Percentiles rank a stretch among this genome's conserved stretches.
phyloP scores from a whole-genome alignment of 2,888 invertebrate species.

The Cryptus viduatorius region DNA sequence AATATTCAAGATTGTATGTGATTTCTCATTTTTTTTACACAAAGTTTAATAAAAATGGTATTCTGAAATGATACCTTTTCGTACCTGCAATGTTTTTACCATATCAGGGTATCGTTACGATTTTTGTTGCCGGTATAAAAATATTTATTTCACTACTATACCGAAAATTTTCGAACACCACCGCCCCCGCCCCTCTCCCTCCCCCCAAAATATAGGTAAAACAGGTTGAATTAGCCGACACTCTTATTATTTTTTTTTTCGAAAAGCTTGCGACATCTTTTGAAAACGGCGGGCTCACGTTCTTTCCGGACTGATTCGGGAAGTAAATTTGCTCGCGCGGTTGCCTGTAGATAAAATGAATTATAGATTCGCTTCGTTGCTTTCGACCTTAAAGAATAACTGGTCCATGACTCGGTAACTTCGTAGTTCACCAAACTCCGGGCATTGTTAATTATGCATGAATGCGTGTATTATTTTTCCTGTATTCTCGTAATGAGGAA shows the following conservation, averaged over 20 bases:
- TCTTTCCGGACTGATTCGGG: neutral
- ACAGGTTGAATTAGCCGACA: no score
- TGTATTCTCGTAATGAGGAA: neutral
- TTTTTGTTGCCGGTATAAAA: no score
- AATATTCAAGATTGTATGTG: no score
- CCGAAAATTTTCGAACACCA: no score
- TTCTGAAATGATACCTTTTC: no score
- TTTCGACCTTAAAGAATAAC: conserved; percentile 7
- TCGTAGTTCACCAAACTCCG: neutral
- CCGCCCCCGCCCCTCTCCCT: no score
- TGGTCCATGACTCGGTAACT: conserved; percentile 16
- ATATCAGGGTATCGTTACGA: no score
- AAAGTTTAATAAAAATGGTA: no score
- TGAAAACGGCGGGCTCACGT: neutral
- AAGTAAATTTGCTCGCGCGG: neutral
- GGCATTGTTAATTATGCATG: neutral
- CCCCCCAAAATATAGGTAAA: no score
- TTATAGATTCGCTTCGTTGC: conserved; percentile 15
- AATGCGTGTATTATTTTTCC: neutral
- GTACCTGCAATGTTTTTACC: no score
- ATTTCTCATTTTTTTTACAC: no score
- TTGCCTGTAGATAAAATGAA: neutral
- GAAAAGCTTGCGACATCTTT: neutral
- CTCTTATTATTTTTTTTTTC: neutral
- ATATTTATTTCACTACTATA: no score